phyloP scores from a whole-genome alignment of 53 echinoderm and acorn worm genomes.

The Patiria pectinifera region DNA sequence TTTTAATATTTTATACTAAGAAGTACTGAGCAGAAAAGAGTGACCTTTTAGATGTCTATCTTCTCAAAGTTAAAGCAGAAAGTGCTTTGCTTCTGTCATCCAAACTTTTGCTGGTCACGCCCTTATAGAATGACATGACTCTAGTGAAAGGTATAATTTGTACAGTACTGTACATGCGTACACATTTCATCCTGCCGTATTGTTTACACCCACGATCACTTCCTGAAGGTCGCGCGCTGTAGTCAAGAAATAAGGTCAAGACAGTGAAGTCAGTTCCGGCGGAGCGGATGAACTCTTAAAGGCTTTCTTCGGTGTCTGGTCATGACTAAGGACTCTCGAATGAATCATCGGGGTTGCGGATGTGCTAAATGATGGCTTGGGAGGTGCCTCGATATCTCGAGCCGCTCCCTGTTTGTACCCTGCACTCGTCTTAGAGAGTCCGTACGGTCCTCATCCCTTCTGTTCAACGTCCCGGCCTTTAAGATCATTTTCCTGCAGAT shows the following conservation, averaged over 20 bases:
- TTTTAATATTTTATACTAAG: no score
- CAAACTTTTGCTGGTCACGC: no score
- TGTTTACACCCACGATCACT: background rate
- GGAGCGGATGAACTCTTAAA: background rate
- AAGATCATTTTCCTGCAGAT: background rate
- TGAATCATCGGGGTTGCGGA: background rate
- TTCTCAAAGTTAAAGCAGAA: no score
- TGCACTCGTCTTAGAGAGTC: background rate
- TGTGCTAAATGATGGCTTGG: background rate
- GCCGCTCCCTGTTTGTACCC: background rate
- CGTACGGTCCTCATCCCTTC: background rate
- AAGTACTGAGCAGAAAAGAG: no score
- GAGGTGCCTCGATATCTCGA: constrained; percentile 9
- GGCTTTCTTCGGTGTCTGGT: background rate
- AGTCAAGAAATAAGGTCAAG: constrained; percentile 2
- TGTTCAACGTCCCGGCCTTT: background rate
- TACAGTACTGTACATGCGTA: background rate
- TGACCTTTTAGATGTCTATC: no score
- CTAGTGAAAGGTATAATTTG: no score
- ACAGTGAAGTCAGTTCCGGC: constrained; percentile 4
- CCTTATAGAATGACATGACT: no score
- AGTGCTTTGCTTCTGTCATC: no score
- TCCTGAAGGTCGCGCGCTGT: background rate
- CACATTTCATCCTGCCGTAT: background rate
- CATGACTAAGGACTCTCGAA: background rate